Percentiles rank a stretch among this genome's conserved stretches.
phyloP scores from a whole-genome alignment of 2,797 vertebrate species.

The Silurus aristotelis region DNA sequence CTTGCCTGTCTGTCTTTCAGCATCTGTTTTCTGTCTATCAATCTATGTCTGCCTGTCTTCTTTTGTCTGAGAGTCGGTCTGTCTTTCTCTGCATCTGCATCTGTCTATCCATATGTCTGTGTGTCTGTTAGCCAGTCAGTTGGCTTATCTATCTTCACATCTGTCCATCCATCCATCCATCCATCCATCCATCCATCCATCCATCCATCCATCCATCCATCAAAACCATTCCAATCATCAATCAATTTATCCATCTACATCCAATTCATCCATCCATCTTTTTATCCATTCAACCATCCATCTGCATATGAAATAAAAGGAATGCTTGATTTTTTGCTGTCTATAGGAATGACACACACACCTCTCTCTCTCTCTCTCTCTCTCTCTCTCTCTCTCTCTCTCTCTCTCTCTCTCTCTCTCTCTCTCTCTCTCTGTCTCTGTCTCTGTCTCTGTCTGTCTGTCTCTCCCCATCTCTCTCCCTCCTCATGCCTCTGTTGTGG shows the following conservation, averaged over 20 bases:
- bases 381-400: background rate
- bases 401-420: background rate
- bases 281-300: too few relatives aligned
- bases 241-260: too few relatives aligned
- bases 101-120: background rate
- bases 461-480: background rate
- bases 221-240: too few relatives aligned
- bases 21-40: background rate
- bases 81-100: background rate
- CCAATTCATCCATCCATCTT: too few relatives aligned
- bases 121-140: background rate
- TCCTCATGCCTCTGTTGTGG: constrained; percentile 18
- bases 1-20: constrained; percentile 23
- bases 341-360: background rate
- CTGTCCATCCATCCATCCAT: too few relatives aligned
- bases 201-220: too few relatives aligned
- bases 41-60: background rate
- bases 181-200: too few relatives aligned
- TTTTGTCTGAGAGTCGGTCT: constrained; percentile 20
- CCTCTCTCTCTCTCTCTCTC: background rate
- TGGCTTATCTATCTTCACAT: too few relatives aligned
- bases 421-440: background rate
- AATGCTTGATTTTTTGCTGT: too few relatives aligned
- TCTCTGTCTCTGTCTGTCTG: too few relatives aligned
- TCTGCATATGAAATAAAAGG: too few relatives aligned